These are phyloP conservation scores for Arctia plantaginis DNA, from an alignment of 2,888 invertebrate genomes.

Conservation along the genomic window DNA sequence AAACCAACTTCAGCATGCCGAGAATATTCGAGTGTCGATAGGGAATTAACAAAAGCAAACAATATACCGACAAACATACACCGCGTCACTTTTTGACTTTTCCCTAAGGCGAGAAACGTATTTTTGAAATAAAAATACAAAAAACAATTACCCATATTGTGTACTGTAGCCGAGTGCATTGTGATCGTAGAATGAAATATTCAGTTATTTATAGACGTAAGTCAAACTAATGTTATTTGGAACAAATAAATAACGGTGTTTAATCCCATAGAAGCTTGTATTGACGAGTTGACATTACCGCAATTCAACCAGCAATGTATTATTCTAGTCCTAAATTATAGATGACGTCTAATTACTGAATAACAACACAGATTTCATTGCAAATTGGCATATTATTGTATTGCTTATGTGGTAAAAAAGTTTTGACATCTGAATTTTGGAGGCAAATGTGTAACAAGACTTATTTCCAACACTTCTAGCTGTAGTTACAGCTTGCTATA, in stretches of 20 bases:
- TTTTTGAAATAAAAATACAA: not conserved
- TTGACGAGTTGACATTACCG: constrained; percentile 15
- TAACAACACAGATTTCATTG: not conserved
- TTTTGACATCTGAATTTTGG: too few relatives aligned
- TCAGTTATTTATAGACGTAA: not conserved
- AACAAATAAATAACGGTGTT: constrained; percentile 3
- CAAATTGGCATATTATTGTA: too few relatives aligned
- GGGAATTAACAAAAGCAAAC: too few relatives aligned
- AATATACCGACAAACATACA: too few relatives aligned
- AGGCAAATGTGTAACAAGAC: too few relatives aligned
- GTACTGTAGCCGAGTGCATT: too few relatives aligned
- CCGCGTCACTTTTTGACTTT: not conserved
- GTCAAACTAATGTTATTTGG: not conserved
- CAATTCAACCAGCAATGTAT: constrained; percentile 7
- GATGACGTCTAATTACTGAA: constrained; percentile 1
- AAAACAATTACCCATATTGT: too few relatives aligned
- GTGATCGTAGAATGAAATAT: not conserved
- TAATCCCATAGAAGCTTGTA: not conserved
- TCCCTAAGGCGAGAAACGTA: not conserved
- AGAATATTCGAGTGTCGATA: too few relatives aligned
- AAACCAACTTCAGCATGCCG: too few relatives aligned
- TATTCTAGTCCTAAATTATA: constrained; percentile 4
- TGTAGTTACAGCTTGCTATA: too few relatives aligned
- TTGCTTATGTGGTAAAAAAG: too few relatives aligned
- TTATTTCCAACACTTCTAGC: too few relatives aligned